These are phyloP conservation scores for Catocala sponsa DNA, from an alignment of 2,888 invertebrate species.

Conservation along the genomic window DNA sequence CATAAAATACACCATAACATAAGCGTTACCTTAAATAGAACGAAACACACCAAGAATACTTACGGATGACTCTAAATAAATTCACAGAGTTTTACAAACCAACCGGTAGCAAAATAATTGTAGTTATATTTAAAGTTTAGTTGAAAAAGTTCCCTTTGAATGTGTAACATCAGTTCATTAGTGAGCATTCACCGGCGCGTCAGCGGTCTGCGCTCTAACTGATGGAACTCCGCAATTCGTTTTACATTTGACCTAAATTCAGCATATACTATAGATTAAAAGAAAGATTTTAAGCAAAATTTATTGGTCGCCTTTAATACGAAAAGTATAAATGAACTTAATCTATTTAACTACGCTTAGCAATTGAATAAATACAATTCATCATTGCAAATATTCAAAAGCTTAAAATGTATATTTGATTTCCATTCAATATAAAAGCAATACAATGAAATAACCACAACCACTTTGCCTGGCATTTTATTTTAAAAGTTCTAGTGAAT, in stretches of 20 bases:
- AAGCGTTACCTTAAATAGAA: too few relatives aligned
- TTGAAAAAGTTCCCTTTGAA: slow-evolving; percentile 67
- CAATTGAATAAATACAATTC: too few relatives aligned
- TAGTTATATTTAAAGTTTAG: slow-evolving; percentile 51
- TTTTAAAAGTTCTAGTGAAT: not conserved
- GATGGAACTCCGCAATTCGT: slow-evolving; percentile 63
- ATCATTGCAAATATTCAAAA: too few relatives aligned
- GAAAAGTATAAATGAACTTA: too few relatives aligned
- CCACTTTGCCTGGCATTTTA: not conserved
- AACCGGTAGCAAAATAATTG: slow-evolving; percentile 43
- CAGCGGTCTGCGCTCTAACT: slow-evolving; percentile 64
- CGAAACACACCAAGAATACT: not conserved
- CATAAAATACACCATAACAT: too few relatives aligned
- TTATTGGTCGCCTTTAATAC: too few relatives aligned
- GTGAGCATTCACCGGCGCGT: slow-evolving; percentile 70
- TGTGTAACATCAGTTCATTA: slow-evolving; percentile 77
- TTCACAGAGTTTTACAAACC: slow-evolving; percentile 21
- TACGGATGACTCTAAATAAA: not conserved
- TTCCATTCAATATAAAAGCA: not conserved
- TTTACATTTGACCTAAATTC: slow-evolving; percentile 74
- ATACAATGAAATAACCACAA: not conserved
- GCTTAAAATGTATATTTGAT: not conserved
- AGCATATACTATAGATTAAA: not conserved
- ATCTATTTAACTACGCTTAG: too few relatives aligned
- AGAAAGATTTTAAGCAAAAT: not conserved